Percentiles rank a stretch among this genome's conserved stretches.
phyloP scores from a whole-genome alignment of 1,140 invertebrate species.

The Sycobia sp. region DNA sequence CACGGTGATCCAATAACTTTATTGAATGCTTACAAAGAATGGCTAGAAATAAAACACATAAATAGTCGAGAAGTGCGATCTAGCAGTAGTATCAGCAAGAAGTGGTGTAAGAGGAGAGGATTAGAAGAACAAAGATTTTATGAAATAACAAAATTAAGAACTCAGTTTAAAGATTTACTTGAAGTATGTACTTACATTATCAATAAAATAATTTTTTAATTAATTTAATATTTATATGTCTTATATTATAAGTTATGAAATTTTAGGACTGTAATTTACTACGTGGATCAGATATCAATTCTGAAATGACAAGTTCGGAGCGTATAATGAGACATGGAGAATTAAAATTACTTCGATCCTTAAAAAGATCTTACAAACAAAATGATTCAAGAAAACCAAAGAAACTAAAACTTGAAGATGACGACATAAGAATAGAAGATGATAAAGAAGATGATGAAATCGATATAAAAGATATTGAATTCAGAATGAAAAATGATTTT shows the following conservation, averaged over 20 bases:
- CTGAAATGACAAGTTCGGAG: constrained; percentile 75
- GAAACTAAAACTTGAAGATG: constrained; percentile 72
- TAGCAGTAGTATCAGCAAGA: constrained; percentile 63
- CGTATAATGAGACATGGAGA: constrained; percentile 83
- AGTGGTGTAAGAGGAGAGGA: constrained; percentile 87
- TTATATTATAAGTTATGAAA: no score
- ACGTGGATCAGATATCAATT: constrained; percentile 59
- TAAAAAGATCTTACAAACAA: constrained; percentile 72
- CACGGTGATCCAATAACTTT: constrained; percentile 96
- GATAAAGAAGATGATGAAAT: constrained; percentile 62
- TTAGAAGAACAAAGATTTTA: constrained; percentile 96
- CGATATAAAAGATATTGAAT: constrained; percentile 93
- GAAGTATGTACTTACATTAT: constrained; percentile 62
- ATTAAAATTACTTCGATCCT: constrained; percentile 79
- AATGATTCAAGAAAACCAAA: constrained; percentile 71
- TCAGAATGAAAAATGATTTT: constrained; percentile 76
- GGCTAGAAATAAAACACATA: constrained; percentile 79
- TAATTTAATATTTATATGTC: neutral
- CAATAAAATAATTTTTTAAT: constrained; percentile 7
- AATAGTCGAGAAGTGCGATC: constrained; percentile 48
- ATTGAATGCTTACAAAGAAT: constrained; percentile 86
- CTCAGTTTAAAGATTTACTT: constrained; percentile 87
- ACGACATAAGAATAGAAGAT: constrained; percentile 58
- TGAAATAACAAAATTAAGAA: constrained; percentile 90
- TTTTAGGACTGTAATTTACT: constrained; percentile 74